These are phyloP conservation scores for Hippocampus barbouri DNA, from an alignment of 2,113 vertebrate species.

Conservation along the genomic window DNA sequence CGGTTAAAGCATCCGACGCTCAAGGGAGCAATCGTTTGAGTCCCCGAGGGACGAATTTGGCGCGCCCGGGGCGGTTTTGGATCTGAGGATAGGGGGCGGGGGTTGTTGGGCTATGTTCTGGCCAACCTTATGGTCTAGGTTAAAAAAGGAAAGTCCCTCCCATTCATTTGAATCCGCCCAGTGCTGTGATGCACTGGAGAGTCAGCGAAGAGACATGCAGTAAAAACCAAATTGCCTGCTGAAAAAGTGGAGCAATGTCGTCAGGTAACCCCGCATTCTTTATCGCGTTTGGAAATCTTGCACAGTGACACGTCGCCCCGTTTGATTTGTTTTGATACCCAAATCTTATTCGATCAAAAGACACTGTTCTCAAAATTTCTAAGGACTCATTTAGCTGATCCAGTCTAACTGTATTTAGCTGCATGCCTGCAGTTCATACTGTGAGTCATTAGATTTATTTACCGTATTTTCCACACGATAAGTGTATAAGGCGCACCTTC, in stretches of 20 bases:
- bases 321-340: neutral
- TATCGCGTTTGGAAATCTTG: neutral
- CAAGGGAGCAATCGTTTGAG: conserved; percentile 35
- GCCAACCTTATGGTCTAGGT: neutral
- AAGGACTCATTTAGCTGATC: neutral
- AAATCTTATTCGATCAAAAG: neutral
- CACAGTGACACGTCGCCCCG: neutral
- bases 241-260: neutral
- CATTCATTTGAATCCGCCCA: neutral
- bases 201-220: neutral
- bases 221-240: neutral
- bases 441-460: neutral
- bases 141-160: neutral
- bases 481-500: no score
- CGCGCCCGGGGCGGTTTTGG: conserved; percentile 9
- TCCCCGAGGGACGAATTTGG: conserved; percentile 29
- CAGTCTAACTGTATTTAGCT: neutral
- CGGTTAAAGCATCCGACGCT: conserved; percentile 23
- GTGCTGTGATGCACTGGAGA: neutral
- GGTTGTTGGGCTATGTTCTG: conserved; percentile 13
- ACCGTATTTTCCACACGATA: neutral
- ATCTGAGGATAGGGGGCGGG: conserved; percentile 24
- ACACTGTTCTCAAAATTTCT: neutral
- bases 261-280: neutral
- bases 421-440: neutral